These are phyloP conservation scores for Amiota minor DNA, from an alignment of 2,888 invertebrate species.

Conservation along the genomic window DNA sequence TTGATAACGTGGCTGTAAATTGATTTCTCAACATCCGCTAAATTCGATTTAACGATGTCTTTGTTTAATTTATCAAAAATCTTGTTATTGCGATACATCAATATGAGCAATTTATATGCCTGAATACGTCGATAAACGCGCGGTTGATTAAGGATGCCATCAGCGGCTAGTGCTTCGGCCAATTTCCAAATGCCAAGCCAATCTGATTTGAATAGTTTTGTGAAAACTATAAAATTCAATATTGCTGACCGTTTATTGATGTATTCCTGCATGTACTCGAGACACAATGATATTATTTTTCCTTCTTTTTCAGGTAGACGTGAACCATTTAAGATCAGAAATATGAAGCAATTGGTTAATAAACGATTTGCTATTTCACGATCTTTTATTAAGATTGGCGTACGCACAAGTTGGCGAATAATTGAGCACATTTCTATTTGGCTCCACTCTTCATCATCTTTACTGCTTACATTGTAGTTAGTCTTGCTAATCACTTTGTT, in stretches of 20 bases:
- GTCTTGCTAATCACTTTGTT: slow-evolving; percentile 55
- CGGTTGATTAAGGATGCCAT: slow-evolving; percentile 77
- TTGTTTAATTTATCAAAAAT: too few species aligned
- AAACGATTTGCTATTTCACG: slow-evolving; percentile 51
- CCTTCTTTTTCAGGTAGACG: slow-evolving; percentile 43
- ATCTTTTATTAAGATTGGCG: slow-evolving; percentile 54
- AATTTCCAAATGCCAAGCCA: slow-evolving; percentile 80
- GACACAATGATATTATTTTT: slow-evolving; percentile 46
- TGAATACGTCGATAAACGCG: slow-evolving; percentile 81
- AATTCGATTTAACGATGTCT: too few species aligned
- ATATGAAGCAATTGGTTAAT: slow-evolving; percentile 57
- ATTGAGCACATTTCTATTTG: slow-evolving; percentile 49
- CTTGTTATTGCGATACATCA: slow-evolving; percentile 77
- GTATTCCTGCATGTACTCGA: slow-evolving; percentile 60
- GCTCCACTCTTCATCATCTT: slow-evolving; percentile 51
- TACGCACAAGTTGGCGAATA: slow-evolving; percentile 55
- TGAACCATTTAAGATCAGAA: slow-evolving; percentile 54
- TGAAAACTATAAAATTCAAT: slow-evolving; percentile 80
- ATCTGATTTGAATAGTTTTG: slow-evolving; percentile 78
- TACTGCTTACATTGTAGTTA: slow-evolving; percentile 33
- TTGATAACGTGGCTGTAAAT: neutral
- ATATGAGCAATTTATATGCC: slow-evolving; percentile 79
- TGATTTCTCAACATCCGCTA: neutral
- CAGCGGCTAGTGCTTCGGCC: slow-evolving; percentile 76
- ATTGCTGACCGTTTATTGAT: slow-evolving; percentile 63